Conservation (phyloP, 2,888 invertebrate genomes). For the Mycalesis mineus region DNA sequence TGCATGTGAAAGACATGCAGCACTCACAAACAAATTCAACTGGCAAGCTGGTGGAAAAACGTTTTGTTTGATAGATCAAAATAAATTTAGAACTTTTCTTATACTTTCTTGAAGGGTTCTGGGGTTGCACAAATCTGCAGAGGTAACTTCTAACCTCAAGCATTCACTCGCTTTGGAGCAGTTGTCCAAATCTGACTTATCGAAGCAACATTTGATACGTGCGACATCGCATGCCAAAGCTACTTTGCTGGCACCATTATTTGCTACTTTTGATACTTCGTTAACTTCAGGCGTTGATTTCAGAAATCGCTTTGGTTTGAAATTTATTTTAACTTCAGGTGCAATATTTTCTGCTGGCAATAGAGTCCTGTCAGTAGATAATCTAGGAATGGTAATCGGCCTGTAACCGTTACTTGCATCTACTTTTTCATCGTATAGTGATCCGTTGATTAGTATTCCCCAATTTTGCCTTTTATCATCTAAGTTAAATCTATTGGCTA, state of each 20-base stretch:
- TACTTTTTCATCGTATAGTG: constrained; percentile 24
- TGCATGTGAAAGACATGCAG: not conserved
- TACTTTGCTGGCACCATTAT: not conserved
- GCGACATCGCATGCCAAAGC: constrained; percentile 23
- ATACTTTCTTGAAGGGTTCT: not conserved
- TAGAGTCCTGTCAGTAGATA: not conserved
- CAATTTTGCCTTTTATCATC: constrained; percentile 58
- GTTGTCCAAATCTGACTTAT: constrained; percentile 6
- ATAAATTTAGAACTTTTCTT: not conserved
- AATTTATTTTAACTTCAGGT: not conserved
- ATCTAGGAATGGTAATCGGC: constrained; percentile 27
- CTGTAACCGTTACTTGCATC: constrained; percentile 25
- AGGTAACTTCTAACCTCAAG: not conserved
- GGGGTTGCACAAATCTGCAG: not conserved
- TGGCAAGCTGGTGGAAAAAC: not conserved
- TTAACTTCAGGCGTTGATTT: not conserved
- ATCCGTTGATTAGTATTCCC: constrained; percentile 48
- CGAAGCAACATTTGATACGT: constrained; percentile 26
- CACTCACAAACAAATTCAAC: not conserved
- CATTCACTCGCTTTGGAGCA: constrained; percentile 26
- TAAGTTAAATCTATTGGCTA: constrained; percentile 40
- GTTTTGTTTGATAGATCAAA: not conserved
- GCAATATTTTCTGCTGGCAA: not conserved
- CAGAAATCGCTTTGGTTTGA: not conserved
- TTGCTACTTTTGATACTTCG: not conserved